phyloP scores from a whole-genome alignment of 2,888 invertebrate genomes.

The Andrena dorsata region DNA sequence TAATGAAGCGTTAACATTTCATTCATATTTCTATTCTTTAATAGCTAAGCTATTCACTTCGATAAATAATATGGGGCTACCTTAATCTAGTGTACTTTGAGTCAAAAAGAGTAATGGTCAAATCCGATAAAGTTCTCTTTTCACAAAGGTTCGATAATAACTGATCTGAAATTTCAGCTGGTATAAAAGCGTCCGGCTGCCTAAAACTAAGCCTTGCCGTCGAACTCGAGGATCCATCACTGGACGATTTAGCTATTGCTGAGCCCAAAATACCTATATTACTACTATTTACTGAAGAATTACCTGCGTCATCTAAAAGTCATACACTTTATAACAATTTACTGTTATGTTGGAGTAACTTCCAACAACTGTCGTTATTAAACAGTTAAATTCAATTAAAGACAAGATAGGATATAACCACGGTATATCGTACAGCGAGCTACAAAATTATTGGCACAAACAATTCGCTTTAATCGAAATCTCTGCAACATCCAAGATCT shows the following conservation, averaged over 20 bases:
- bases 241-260: constrained; percentile 40
- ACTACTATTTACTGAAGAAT: constrained; percentile 41
- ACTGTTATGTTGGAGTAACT: constrained; percentile 8
- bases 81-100: constrained; percentile 87
- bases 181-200: constrained; percentile 87
- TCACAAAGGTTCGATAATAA: constrained; percentile 87
- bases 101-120: constrained; percentile 88
- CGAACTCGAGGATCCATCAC: constrained; percentile 57
- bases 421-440: background rate
- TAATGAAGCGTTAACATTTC: constrained; percentile 22
- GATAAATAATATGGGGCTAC: constrained; percentile 72
- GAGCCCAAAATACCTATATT: constrained; percentile 35
- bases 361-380: background rate
- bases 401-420: background rate
- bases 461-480: background rate
- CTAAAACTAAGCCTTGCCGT: constrained; percentile 84
- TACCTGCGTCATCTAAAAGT: constrained; percentile 56
- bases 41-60: background rate
- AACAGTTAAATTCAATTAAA: background rate
- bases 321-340: constrained; percentile 19
- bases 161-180: constrained; percentile 87
- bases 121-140: constrained; percentile 87
- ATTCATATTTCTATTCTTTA: background rate
- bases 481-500: no score
- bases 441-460: constrained; percentile 3